Base-by-base conservation (phyloP, 2,113 vertebrate genomes). In the Gallinago media region DNA sequence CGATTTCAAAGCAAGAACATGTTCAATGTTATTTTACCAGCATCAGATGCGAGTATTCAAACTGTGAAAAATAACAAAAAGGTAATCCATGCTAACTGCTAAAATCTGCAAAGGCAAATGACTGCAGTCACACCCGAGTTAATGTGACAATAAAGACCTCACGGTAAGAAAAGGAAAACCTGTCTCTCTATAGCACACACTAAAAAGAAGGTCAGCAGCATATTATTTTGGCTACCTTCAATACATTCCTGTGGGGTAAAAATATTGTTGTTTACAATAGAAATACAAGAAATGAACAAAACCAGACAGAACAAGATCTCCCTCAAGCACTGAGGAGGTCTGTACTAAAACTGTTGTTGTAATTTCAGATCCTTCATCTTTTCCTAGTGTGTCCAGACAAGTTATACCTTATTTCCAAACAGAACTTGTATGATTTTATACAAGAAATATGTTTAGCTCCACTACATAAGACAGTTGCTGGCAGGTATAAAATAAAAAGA, bases 281-380 rank as follows among this genome's bases (percentile, higher is more conserved):
- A 47, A 47, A 47, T 47, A 47, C 46, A 47, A 84, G 26, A 63
- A 87, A 21, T n/a, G 73, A 92, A 71, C 11, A 87, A 81, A 80
- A 67, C 16, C 58, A 89, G 62, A 21, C 19, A 54, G 63, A 94
- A 89, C 20, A 54, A 72, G 74, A 85, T 15, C 54, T 79, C 81
- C 22, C n/a, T 17, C 46, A 73, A 44, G 58, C 12, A 67, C 0
- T 22, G 13, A 92, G 22, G 36, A 72, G 0, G 0, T n/a, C 47
- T 59, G 22, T 62, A 73, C 15, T 44, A 49, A 65, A 68, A 59
- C 36, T 25, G n/a, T 46, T 59, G 29, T 2, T 59, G 10, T 21
- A 23, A 73, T 23, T 72, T 52, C 50, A 89, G 34, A 91, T 47
- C 76, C 36, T 84, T 56, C 9, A 0, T 56, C 65, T 75, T 77